Evolutionary conservation across 2,113 vertebrate genomes (phyloP), one percentile per base, ranked within the genome.

Genomic region (Microtus pennsylvanicus): DNA sequence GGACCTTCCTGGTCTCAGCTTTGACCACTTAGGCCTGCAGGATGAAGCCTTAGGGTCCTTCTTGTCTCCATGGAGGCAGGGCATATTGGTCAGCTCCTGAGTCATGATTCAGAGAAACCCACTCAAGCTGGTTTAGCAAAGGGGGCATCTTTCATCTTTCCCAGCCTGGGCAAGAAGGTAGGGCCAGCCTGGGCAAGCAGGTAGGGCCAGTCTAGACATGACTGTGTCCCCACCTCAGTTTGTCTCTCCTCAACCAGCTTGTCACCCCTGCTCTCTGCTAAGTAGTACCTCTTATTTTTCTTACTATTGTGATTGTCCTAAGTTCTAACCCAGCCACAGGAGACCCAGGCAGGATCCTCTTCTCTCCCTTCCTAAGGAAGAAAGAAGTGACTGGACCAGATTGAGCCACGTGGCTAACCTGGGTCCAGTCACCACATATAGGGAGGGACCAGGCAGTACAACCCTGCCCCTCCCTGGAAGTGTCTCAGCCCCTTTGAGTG

Each of bases 351-450:
- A 2, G 11, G 33, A 33, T 2, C 65, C 55, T 47, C 45, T 19
- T 17, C 77, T 80, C 77, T 7, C 61, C 50, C 24, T 55, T 78
- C 50, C 72, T 69, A 83, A 35, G 61, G 35, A 55, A 24, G 6
- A 11, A 38, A 89, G 33, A 70, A 61, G 1, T 74, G 14, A 94
- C 19, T 81, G 74, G 87, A 22, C 63, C 87, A 87, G 26, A 47
- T 0, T 2, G n/a, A 81, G n/a, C 80, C 70, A 11, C 0, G 0
- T 50, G 81, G 50, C 55, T 33, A 35, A 2, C n/a, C 28, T 8
- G 26, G 1, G 21, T 65, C 76, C 45, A 28, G 19, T 70, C 82
- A 38, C 8, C 33, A 1, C 0, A 10, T 50, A 4, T 6, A n/a
- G 76, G 33, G 42, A 6, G 6, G 6, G 8, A 21, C 21, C 22